A percentile compares a stretch with the other conserved stretches of the same genome.
Evolutionary conservation across 2,888 invertebrate genomes (phyloP).

Genomic region (Petrolisthes manimaculis): DNA sequence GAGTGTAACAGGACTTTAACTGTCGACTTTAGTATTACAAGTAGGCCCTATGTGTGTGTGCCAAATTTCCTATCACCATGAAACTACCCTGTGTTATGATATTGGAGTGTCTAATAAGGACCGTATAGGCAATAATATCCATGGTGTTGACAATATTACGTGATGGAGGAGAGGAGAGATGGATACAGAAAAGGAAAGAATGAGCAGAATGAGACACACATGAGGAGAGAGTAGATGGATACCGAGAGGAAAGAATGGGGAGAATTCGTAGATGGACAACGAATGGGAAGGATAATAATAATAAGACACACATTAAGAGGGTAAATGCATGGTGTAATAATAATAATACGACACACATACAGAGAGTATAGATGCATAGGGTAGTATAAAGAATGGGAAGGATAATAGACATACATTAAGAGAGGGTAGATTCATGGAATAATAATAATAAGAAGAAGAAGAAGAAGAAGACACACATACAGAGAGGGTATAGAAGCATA

Average conservation of each 20-base stretch:
- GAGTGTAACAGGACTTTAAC: too few relatives aligned
- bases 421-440: neutral
- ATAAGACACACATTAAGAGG: neutral
- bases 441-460: too few relatives aligned
- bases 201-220: neutral
- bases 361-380: neutral
- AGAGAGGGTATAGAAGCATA: neutral
- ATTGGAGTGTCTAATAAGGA: neutral
- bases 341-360: slow-evolving; percentile 1
- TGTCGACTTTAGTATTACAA: too few relatives aligned
- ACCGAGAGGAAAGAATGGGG: neutral
- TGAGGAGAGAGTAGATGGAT: neutral
- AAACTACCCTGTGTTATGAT: neutral
- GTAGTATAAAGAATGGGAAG: neutral
- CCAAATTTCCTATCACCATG: too few relatives aligned
- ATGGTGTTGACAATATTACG: too few relatives aligned
- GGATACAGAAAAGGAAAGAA: neutral
- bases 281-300: neutral
- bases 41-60: too few relatives aligned
- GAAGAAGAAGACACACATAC: slow-evolving; percentile 3
- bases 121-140: neutral
- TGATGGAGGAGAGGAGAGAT: too few relatives aligned
- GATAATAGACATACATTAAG: too few relatives aligned
- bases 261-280: neutral
- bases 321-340: neutral